Base-by-base conservation (phyloP, 2,797 vertebrate species). In the Ara ararauna region DNA sequence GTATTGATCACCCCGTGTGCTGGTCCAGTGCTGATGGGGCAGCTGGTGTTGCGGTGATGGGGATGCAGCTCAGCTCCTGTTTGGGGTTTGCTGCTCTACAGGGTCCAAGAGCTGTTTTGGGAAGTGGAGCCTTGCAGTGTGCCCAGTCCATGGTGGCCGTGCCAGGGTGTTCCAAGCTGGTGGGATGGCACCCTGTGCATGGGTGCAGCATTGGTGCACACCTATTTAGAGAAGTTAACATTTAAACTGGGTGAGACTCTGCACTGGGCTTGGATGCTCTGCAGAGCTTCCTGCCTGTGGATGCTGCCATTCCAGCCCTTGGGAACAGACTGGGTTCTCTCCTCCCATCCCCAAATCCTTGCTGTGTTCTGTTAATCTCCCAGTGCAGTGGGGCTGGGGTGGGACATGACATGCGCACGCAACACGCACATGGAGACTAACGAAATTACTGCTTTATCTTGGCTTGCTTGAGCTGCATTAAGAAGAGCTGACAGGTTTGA, bases 401-500 rank as follows among this genome's bases (percentile, higher is more conserved):
- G 50, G 91, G 73, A 24, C 56, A 29, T 47, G 62, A 30, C 53
- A 74, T 85, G 30, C 19, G 47, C 50, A 1, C 79, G 12, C 89
- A 29, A 1, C 3, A 3, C 2, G 7, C 95, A 93, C 91, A 27
- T 2, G 22, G 88, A 38, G 78, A 34, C 62, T 80, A 85, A 73
- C 74, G 95, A 65, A 86, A 76, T 45, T 64, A 94, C 94, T 73
- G 89, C 6, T 96, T 89, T 96, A 77, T 94, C 97, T 91, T 17
- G 87, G 88, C 83, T 71, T 78, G 84, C 36, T 84, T 1, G 42
- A 64, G 96, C 89, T 70, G 82, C 95, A n/a, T 92, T 97, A 89
- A 96, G 89, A 89, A 82, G 97, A 97, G 96, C 97, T 91, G 97
- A 87, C 96, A 96, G 97, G 85, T 95, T 84, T 94, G 96, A 90